These are phyloP conservation scores for Lydus trimaculatus DNA, from an alignment of 2,888 invertebrate genomes.

Conservation along the genomic window DNA sequence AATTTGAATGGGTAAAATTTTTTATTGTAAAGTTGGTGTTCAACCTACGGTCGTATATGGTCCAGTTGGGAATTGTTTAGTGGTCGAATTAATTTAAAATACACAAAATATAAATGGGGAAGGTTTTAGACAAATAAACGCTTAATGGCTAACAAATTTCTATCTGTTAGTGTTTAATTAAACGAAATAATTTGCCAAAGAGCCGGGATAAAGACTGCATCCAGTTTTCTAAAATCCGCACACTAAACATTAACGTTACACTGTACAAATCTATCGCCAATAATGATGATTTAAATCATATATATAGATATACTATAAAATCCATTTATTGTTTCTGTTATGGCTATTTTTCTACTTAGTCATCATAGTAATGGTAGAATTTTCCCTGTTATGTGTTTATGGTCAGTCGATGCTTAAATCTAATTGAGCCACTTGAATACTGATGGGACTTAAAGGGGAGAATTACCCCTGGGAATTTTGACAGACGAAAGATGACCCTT, in stretches of 20 bases:
- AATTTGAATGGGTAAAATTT: background rate
- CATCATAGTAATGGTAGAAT: background rate
- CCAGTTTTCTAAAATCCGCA: background rate
- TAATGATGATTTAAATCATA: no score
- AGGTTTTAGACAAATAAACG: background rate
- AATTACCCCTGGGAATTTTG: background rate
- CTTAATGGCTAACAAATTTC: background rate
- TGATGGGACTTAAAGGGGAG: background rate
- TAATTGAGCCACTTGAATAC: background rate
- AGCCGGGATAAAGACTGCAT: background rate
- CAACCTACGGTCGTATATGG: background rate
- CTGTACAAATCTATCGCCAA: no score
- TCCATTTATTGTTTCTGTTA: background rate
- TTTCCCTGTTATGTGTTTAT: background rate
- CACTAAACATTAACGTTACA: no score
- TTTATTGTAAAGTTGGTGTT: background rate
- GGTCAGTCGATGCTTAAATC: background rate
- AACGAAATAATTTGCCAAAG: background rate
- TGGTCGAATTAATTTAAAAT: slow-evolving; percentile 4
- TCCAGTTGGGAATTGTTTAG: background rate
- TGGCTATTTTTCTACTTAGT: background rate
- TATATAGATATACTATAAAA: no score
- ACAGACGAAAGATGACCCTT: background rate
- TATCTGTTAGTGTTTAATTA: background rate
- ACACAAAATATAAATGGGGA: background rate